Conservation (phyloP, 2,113 vertebrate genomes). For the Micromys minutus region DNA sequence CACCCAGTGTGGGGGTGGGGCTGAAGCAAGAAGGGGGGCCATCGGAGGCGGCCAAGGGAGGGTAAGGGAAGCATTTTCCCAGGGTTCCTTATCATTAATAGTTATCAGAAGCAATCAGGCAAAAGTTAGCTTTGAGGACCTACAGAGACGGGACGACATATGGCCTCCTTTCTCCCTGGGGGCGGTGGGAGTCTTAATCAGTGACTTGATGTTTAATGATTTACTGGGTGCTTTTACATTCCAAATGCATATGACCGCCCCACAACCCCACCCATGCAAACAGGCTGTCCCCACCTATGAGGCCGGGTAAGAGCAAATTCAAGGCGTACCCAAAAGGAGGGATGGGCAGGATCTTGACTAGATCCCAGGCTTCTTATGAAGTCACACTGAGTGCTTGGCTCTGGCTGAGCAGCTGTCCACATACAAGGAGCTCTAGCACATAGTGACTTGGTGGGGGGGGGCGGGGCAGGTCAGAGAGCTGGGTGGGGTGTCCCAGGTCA, state of each 20-base stretch:
- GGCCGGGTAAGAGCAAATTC: neutral
- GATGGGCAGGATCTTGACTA: neutral
- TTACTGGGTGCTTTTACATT: constrained; percentile 33
- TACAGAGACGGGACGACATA: constrained; percentile 49
- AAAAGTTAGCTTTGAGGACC: neutral
- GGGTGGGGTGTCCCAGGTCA: neutral
- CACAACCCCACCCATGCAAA: no score
- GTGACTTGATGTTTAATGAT: constrained; percentile 59
- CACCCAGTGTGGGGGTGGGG: neutral
- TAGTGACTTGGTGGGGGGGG: neutral
- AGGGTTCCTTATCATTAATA: constrained; percentile 53
- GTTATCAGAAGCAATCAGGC: constrained; percentile 46
- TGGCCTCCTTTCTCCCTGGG: neutral
- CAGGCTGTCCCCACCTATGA: neutral
- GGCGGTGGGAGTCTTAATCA: constrained; percentile 56
- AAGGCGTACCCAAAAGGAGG: neutral
- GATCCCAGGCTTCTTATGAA: neutral
- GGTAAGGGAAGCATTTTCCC: neutral
- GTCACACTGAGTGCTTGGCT: neutral
- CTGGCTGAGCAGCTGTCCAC: neutral
- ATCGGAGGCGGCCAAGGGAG: neutral
- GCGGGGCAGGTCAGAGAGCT: neutral
- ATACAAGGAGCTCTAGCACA: neutral
- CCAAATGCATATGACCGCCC: neutral
- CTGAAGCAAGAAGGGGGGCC: neutral